Evolutionary conservation across 1,140 invertebrate species (phyloP).

Genomic region (Ceratoteleas bidentatus): DNA sequence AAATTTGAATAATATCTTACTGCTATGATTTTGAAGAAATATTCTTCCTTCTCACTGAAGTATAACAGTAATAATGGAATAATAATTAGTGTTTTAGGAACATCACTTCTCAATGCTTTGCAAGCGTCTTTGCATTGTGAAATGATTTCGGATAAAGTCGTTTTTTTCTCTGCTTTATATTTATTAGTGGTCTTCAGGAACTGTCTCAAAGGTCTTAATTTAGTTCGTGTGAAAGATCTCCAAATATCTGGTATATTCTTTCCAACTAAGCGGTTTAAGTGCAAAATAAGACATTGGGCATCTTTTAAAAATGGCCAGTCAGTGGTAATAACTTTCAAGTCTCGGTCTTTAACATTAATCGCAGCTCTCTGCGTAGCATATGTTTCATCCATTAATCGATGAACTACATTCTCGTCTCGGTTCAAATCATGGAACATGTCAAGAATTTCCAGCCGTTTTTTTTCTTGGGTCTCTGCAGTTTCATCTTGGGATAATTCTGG

Average conservation of each 20-base stretch:
- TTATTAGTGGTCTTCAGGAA: conserved; percentile 6
- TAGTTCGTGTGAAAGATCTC: neutral
- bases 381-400: conserved; percentile 14
- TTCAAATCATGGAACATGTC: neutral
- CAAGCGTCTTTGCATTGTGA: conserved; percentile 12
- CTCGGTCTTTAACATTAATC: conserved; percentile 12
- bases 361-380: conserved; percentile 3
- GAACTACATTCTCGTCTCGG: neutral
- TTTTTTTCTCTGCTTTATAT: conserved; percentile 8
- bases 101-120: neutral
- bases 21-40: conserved; percentile 1
- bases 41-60: conserved; percentile 5
- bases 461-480: conserved; percentile 29
- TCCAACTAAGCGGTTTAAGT: neutral
- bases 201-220: conserved; percentile 4
- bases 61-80: conserved; percentile 2
- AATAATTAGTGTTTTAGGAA: conserved; percentile 7
- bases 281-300: neutral
- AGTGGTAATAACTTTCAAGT: neutral
- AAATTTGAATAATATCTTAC: conserved; percentile 5
- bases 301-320: conserved; percentile 22
- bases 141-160: neutral
- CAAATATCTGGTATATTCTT: neutral
- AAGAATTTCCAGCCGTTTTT: conserved; percentile 25
- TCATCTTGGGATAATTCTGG: conserved; percentile 29